phyloP scores from a whole-genome alignment of 2,113 vertebrate genomes.

The Oceanites oceanicus region DNA sequence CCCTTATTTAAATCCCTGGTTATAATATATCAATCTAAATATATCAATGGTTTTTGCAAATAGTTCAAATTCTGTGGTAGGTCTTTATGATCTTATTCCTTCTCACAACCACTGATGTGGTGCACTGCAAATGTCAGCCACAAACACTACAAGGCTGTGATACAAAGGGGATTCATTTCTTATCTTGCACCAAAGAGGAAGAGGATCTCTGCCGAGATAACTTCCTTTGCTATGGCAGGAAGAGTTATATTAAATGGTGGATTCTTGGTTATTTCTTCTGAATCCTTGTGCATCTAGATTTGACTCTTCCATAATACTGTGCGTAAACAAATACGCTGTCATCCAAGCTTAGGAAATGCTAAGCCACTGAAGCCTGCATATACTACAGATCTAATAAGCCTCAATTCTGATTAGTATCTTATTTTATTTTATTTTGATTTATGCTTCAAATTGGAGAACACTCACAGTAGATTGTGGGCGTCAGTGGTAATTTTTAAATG shows the following conservation, averaged over 20 bases:
- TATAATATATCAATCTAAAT: too few relatives aligned
- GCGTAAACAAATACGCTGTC: slow-evolving; percentile 32
- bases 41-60: neutral
- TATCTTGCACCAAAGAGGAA: neutral
- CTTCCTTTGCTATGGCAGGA: neutral
- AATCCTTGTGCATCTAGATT: slow-evolving; percentile 21
- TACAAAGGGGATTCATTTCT: neutral
- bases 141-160: neutral
- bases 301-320: slow-evolving; percentile 36
- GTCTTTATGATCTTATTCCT: neutral
- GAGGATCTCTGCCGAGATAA: neutral
- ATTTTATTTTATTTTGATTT: slow-evolving; percentile 39
- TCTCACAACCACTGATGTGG: neutral
- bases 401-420: slow-evolving; percentile 40
- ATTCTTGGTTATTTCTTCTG: neutral
- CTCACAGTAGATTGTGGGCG: neutral
- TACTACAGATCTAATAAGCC: neutral
- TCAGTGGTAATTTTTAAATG: slow-evolving; percentile 29
- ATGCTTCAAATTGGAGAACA: neutral
- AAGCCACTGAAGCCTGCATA: slow-evolving; percentile 36
- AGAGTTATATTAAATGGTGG: neutral
- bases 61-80: neutral
- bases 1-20: neutral
- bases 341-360: slow-evolving; percentile 43
- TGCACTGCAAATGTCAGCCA: neutral